Conservation (phyloP, 2,113 vertebrate species). For the Salvator merianae region DNA sequence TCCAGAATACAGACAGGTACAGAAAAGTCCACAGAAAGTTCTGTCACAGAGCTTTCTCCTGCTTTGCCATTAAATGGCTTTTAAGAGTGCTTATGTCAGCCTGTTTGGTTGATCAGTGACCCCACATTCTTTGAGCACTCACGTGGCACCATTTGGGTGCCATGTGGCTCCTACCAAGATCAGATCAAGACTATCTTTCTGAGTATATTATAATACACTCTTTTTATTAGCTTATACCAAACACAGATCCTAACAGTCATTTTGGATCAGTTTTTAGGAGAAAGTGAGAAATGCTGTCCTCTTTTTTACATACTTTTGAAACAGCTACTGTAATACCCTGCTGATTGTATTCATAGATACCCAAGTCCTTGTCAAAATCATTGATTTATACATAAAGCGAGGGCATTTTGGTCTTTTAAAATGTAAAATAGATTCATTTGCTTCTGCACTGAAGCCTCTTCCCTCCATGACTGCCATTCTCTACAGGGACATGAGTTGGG, state of each 20-base stretch:
- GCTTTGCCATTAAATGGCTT: no score
- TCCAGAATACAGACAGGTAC: no score
- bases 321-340: constrained; percentile 3
- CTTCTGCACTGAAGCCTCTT: constrained; percentile 27
- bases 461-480: constrained; percentile 46
- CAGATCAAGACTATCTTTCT: neutral
- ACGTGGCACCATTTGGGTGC: no score
- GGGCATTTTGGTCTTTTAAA: constrained; percentile 54
- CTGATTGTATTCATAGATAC: constrained; percentile 37
- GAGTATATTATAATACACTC: neutral
- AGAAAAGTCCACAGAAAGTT: no score
- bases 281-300: neutral
- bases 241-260: neutral
- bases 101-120: no score
- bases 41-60: no score
- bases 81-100: no score
- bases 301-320: constrained; percentile 5
- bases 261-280: neutral
- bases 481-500: constrained; percentile 30
- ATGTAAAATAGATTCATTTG: constrained; percentile 49
- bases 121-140: no score
- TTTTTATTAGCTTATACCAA: neutral
- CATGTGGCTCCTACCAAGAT: no score
- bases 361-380: constrained; percentile 43
- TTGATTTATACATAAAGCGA: constrained; percentile 24